Conservation (phyloP, 2,113 vertebrate species). For the Pelecanoides urinatrix region DNA sequence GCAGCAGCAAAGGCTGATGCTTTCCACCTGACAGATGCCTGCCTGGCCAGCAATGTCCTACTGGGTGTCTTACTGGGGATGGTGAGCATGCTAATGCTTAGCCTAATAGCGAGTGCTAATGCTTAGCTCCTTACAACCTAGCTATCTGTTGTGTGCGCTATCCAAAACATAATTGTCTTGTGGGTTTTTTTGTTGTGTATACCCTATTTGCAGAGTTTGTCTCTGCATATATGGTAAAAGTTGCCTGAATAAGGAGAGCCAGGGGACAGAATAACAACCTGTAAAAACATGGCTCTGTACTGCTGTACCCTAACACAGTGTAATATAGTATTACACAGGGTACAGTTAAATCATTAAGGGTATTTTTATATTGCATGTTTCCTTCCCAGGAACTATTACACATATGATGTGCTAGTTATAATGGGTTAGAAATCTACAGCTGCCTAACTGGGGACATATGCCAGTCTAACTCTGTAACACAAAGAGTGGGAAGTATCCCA, state of each 20-base stretch:
- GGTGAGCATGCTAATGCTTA: neutral
- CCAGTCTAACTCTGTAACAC: neutral
- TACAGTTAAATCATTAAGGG: neutral
- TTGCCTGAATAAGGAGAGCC: neutral
- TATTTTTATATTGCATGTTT: neutral
- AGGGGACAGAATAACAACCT: neutral
- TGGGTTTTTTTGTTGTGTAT: neutral
- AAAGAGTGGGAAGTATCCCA: neutral
- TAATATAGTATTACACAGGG: neutral
- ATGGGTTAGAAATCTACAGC: neutral
- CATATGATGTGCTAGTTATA: neutral
- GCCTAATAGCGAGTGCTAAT: neutral
- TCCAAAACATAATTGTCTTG: neutral
- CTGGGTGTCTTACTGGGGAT: neutral
- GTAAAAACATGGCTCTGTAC: neutral
- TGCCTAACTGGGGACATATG: neutral
- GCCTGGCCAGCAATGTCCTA: neutral
- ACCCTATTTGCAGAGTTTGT: neutral
- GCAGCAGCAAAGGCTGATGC: neutral
- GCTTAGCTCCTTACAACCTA: neutral
- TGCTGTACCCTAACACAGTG: neutral
- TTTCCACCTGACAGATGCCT: neutral
- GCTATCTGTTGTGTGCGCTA: neutral
- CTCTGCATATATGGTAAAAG: neutral
- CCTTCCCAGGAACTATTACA: neutral